phyloP scores from a whole-genome alignment of 2,888 invertebrate genomes.

The Apodemia mormo region DNA sequence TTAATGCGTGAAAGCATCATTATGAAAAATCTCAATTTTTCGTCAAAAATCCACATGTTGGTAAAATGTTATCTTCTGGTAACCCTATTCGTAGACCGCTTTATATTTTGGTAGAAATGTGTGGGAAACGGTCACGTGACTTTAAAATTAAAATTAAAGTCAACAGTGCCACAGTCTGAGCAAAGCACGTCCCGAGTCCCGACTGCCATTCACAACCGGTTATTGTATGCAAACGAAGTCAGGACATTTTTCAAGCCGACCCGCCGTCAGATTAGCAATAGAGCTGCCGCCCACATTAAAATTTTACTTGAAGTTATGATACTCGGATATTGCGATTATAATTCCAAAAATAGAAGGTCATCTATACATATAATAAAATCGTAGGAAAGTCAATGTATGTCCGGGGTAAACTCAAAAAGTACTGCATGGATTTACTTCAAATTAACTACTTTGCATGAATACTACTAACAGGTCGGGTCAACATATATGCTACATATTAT shows the following conservation, averaged over 20 bases:
- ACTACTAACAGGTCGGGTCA: too few relatives aligned
- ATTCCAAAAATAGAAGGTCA: not conserved
- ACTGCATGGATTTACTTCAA: too few relatives aligned
- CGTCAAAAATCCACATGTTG: too few relatives aligned
- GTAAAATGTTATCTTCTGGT: not conserved
- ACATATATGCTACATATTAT: too few relatives aligned
- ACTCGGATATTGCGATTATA: not conserved
- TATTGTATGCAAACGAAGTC: constrained; percentile 73
- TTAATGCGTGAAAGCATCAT: too few relatives aligned
- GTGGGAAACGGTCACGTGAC: constrained; percentile 62
- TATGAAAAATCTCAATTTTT: too few relatives aligned
- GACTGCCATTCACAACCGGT: constrained; percentile 44
- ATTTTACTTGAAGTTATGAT: not conserved
- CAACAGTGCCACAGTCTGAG: constrained; percentile 35
- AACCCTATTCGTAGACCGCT: constrained; percentile 32
- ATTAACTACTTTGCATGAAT: too few relatives aligned
- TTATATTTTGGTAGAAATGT: constrained; percentile 47
- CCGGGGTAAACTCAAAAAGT: too few relatives aligned
- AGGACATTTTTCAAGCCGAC: constrained; percentile 54
- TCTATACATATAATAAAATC: too few relatives aligned
- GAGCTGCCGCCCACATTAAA: not conserved
- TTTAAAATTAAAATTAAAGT: constrained; percentile 51
- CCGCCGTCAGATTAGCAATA: constrained; percentile 6
- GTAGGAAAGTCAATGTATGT: too few relatives aligned
- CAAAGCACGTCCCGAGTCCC: constrained; percentile 7